Evolutionary conservation across 1,140 invertebrate genomes (phyloP), one percentile per base, ranked within the genome.

Genomic region (Sminthurinus signatus): DNA sequence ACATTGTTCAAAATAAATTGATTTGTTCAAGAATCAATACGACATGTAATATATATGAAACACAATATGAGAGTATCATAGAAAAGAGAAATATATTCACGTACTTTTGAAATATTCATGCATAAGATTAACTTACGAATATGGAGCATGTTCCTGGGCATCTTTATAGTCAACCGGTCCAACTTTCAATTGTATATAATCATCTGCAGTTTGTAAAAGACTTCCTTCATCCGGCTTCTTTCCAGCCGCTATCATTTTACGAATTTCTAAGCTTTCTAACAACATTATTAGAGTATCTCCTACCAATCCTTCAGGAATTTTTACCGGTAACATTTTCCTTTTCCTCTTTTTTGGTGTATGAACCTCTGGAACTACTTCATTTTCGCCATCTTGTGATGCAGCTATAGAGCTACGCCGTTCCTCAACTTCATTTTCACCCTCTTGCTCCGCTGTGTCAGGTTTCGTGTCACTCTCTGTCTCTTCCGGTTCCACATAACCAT

Each of bases 281-380:
- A 71, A 61, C 27, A 71, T 21, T 1, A 71, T 52, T 10, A 68
- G 58, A 12, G 67, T 71, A 23, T 71, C 67, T n/a, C 70, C 70
- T 27, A 67, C 52, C 2, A 68, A 21, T 0, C 39, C 64, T 2
- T 31, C 12, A 8, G 70, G 66, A 15, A 68, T 17, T 8, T 42
- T 29, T 1, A 71, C 50, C 19, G 55, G 42, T 17, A 68, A 32
- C 60, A 57, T 71, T 48, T 64, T 67, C 27, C 29, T 60, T n/a
- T 50, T 58, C 39, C n/a, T 32, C 31, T 39, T 52, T 28, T 29
- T 52, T 25, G 50, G 23, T 28, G 21, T 10, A 29, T 50, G 1
- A 1, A 42, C 58, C 43, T 29, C 50, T 19, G 19, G 5, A 19
- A 19, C 10, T 48, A 19, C 8, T 8, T 3, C n/a, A 25, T 52